A percentile compares a stretch with the other conserved stretches of the same genome.
phyloP scores from a whole-genome alignment of 2,797 vertebrate genomes.

The Falco naumanni region DNA sequence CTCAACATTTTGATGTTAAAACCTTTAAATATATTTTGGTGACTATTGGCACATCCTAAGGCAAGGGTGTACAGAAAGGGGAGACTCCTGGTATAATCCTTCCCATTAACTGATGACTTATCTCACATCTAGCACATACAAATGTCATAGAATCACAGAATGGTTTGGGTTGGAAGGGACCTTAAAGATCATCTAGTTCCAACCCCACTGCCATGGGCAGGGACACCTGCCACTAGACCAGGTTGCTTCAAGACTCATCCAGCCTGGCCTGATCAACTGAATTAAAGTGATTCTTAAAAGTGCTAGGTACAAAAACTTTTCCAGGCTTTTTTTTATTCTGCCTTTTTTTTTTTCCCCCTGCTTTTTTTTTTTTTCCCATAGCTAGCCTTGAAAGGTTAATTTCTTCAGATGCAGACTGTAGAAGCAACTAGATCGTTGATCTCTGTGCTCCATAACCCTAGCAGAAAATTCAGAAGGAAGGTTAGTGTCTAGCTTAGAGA shows the following conservation, averaged over 20 bases:
- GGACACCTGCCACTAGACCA: no score
- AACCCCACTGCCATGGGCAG: no score
- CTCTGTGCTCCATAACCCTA: neutral
- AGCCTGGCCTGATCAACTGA: neutral
- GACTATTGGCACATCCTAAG: neutral
- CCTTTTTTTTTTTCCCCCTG: no score
- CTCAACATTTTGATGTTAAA: neutral
- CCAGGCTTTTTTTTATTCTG: neutral
- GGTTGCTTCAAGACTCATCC: no score
- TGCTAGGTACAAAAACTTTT: neutral
- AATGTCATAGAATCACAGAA: neutral
- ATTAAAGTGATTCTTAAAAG: neutral
- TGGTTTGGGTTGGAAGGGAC: no score
- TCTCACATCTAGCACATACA: neutral
- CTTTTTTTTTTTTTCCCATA: neutral
- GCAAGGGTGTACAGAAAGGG: neutral
- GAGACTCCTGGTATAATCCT: constrained; percentile 9
- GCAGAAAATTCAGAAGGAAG: neutral
- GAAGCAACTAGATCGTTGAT: neutral
- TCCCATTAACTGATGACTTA: neutral
- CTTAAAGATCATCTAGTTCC: no score
- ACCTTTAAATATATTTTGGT: neutral
- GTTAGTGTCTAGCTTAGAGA: neutral
- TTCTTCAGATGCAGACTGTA: neutral
- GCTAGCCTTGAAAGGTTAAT: neutral